A percentile compares a stretch with the other conserved stretches of the same genome.
Conservation (phyloP, 2,888 invertebrate species). For the Elegia similella region DNA sequence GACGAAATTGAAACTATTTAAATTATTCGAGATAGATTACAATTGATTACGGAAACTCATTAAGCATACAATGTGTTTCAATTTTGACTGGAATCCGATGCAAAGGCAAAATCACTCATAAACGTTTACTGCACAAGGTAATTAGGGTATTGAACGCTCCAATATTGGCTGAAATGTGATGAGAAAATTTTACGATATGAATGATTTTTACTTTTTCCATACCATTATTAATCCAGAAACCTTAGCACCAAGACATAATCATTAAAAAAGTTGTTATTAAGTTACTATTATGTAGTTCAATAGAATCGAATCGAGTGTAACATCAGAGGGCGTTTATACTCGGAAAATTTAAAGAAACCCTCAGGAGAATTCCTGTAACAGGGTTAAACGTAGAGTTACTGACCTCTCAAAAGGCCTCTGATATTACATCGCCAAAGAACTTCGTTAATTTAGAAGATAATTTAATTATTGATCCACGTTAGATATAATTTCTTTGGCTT, state of each 20-base stretch:
- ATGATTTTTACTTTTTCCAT: slow-evolving; percentile 37
- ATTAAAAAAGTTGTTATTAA: slow-evolving; percentile 20
- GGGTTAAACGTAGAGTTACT: slow-evolving; percentile 11
- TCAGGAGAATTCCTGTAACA: neutral
- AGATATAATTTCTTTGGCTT: slow-evolving; percentile 46
- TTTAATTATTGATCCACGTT: slow-evolving; percentile 44
- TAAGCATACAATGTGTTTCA: slow-evolving; percentile 36
- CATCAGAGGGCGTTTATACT: slow-evolving; percentile 32
- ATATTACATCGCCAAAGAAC: slow-evolving; percentile 56
- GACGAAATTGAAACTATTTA: slow-evolving; percentile 32
- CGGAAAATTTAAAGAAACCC: neutral
- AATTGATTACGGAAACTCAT: slow-evolving; percentile 24
- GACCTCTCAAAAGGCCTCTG: slow-evolving; percentile 33
- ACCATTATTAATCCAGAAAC: slow-evolving; percentile 27
- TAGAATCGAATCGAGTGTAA: slow-evolving; percentile 28
- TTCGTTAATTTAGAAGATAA: slow-evolving; percentile 45
- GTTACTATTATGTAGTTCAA: slow-evolving; percentile 2
- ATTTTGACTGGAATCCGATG: slow-evolving; percentile 35
- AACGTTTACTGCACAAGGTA: slow-evolving; percentile 17
- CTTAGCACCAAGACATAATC: slow-evolving; percentile 24
- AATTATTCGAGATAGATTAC: slow-evolving; percentile 2
- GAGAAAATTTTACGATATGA: slow-evolving; percentile 35
- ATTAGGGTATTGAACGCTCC: neutral
- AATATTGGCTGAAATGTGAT: neutral
- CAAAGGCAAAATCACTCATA: slow-evolving; percentile 39